Conservation (phyloP, 2,888 invertebrate species). For the Plutella xylostella region DNA sequence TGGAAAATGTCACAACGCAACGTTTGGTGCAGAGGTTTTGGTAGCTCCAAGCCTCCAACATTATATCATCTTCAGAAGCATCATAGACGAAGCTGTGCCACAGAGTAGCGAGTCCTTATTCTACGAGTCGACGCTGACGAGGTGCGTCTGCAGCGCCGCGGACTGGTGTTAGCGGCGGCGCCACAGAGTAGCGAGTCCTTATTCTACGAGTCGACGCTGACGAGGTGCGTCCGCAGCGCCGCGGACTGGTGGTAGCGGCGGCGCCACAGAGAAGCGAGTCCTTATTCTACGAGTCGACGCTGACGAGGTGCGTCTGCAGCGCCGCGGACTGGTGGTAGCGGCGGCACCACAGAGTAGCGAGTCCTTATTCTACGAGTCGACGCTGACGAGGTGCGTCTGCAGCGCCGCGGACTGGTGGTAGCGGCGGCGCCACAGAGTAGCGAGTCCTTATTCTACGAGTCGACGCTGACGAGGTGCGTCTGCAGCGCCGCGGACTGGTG, state of each 20-base stretch:
- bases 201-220: slow-evolving; percentile 45
- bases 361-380: slow-evolving; percentile 24
- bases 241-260: slow-evolving; percentile 94
- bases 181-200: no score
- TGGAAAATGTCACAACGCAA: no score
- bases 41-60: no score
- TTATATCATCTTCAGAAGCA: no score
- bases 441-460: no score
- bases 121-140: slow-evolving; percentile 55
- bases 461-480: slow-evolving; percentile 73
- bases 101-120: no score
- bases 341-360: slow-evolving; percentile 83
- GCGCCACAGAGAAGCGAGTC: no score
- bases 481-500: slow-evolving; percentile 91
- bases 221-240: slow-evolving; percentile 79
- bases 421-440: slow-evolving; percentile 84
- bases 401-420: slow-evolving; percentile 93
- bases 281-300: slow-evolving; percentile 31
- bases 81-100: no score
- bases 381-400: slow-evolving; percentile 76
- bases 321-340: slow-evolving; percentile 94
- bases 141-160: slow-evolving; percentile 80
- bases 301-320: slow-evolving; percentile 78
- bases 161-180: slow-evolving; percentile 94
- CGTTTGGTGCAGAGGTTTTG: no score